These are phyloP conservation scores for Dicerorhinus sumatrensis DNA, from an alignment of 2,113 vertebrate genomes.

Conservation along the genomic window DNA sequence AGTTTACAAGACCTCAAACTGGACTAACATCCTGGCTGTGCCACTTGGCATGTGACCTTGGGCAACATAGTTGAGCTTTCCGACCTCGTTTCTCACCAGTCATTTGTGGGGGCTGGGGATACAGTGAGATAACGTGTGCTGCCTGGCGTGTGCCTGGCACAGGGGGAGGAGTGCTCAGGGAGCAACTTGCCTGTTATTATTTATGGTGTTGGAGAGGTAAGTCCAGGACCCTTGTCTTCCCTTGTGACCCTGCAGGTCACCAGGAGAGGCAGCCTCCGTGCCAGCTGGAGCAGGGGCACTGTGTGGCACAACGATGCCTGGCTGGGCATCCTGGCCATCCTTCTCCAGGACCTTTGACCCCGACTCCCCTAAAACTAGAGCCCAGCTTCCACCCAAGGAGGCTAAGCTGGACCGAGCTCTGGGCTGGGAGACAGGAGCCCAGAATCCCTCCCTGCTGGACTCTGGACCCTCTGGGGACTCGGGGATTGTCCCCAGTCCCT, in stretches of 20 bases:
- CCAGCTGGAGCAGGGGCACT: background rate
- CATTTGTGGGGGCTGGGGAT: background rate
- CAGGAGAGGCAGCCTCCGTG: background rate
- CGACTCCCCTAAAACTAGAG: background rate
- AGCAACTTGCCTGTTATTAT: background rate
- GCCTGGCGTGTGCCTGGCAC: background rate
- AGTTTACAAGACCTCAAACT: background rate
- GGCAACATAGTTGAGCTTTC: background rate
- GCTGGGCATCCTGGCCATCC: background rate
- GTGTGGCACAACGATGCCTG: background rate
- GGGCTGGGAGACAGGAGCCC: background rate
- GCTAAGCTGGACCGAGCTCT: background rate
- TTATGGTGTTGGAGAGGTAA: background rate
- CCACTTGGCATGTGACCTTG: background rate
- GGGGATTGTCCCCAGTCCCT: background rate
- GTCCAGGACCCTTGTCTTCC: background rate
- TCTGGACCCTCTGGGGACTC: background rate
- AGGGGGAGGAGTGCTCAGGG: accelerated
- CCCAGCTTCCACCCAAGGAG: background rate
- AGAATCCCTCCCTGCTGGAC: background rate
- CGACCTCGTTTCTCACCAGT: background rate
- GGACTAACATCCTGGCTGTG: background rate
- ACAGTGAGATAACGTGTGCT: accelerated
- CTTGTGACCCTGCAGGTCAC: background rate
- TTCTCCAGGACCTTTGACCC: background rate